Evolutionary conservation across 2,113 vertebrate species (phyloP).

Genomic region (Cairina moschata): DNA sequence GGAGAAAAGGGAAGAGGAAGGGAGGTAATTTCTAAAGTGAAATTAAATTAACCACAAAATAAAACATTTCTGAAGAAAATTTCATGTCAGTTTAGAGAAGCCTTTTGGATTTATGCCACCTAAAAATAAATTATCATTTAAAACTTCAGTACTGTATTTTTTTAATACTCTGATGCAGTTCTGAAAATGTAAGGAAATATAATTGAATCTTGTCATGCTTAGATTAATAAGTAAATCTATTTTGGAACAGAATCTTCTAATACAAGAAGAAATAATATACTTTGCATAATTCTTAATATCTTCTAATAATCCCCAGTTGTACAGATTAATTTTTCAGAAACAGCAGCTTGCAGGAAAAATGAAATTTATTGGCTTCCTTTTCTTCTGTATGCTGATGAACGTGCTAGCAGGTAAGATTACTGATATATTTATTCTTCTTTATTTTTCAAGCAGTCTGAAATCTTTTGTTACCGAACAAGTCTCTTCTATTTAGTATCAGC

Average conservation of each 20-base stretch:
- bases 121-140: not conserved
- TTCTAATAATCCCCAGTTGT: not conserved
- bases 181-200: not conserved
- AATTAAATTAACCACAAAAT: not conserved
- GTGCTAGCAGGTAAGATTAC: slow-evolving; percentile 53
- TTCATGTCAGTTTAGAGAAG: not conserved
- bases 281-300: not conserved
- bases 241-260: not conserved
- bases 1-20: not conserved
- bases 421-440: not conserved
- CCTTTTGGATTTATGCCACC: not conserved
- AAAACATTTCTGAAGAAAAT: not conserved
- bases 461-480: not conserved
- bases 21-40: slow-evolving; percentile 29
- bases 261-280: not conserved
- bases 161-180: not conserved
- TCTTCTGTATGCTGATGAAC: slow-evolving; percentile 41
- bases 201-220: not conserved
- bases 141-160: not conserved
- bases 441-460: not conserved
- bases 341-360: slow-evolving; percentile 28
- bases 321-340: not conserved
- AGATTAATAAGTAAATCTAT: not conserved
- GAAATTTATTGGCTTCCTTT: slow-evolving; percentile 41
- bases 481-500: not conserved